phyloP scores from a whole-genome alignment of 2,797 vertebrate species.

The Mergus octosetaceus region DNA sequence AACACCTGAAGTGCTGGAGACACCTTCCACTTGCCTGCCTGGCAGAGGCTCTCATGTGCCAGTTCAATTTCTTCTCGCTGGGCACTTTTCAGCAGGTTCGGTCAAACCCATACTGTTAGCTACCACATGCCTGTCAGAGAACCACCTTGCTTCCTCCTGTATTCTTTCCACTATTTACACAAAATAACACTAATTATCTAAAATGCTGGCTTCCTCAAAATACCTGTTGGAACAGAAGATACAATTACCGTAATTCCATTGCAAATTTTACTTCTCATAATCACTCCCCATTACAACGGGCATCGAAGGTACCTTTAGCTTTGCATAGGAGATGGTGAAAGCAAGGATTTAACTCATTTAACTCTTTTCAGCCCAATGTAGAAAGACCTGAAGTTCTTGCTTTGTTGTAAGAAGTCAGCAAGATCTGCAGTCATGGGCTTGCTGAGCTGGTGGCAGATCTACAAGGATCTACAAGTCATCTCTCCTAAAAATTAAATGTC shows the following conservation, averaged over 20 bases:
- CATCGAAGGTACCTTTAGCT: background rate
- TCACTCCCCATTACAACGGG: slow-evolving; percentile 8
- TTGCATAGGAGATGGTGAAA: background rate
- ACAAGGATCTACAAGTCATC: background rate
- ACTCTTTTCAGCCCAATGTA: background rate
- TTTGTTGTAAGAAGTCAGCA: background rate
- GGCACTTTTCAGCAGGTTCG: background rate
- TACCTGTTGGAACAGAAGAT: background rate
- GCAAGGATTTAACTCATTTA: background rate
- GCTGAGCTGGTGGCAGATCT: background rate
- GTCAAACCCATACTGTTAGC: background rate
- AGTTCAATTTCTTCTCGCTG: background rate
- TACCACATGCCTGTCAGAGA: background rate
- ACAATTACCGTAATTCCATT: slow-evolving; percentile 33
- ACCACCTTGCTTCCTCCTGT: background rate
- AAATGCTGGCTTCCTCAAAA: background rate
- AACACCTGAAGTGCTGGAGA: background rate
- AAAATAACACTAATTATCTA: slow-evolving; percentile 55
- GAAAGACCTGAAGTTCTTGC: background rate
- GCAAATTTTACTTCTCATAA: slow-evolving; percentile 24
- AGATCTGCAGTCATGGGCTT: background rate
- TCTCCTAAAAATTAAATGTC: background rate
- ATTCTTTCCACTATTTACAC: background rate
- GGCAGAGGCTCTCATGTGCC: background rate
- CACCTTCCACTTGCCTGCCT: background rate